Conservation (phyloP, 2,797 vertebrate genomes). For the Chaunax sp. region DNA sequence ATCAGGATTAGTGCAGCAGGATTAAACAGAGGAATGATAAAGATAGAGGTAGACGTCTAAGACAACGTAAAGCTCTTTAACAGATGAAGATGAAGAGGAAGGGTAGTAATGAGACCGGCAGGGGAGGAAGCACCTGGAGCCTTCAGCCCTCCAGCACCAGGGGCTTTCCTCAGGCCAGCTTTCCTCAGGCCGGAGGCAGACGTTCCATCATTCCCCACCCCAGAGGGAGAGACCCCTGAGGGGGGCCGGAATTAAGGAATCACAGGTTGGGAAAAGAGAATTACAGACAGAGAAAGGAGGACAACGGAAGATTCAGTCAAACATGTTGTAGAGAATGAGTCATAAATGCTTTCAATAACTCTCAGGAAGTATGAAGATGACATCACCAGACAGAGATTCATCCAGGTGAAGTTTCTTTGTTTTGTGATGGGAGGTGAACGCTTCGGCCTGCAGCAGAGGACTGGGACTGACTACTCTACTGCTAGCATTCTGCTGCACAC, state of each 20-base stretch:
- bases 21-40: slow-evolving; percentile 44
- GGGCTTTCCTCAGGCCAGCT: slow-evolving; percentile 63
- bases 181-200: slow-evolving; percentile 53
- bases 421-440: slow-evolving; percentile 50
- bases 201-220: slow-evolving; percentile 58
- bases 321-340: not conserved
- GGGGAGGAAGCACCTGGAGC: slow-evolving; percentile 67
- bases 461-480: slow-evolving; percentile 14
- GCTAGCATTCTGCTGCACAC: slow-evolving; percentile 31
- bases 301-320: slow-evolving; percentile 28
- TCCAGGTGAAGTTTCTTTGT: slow-evolving; percentile 70
- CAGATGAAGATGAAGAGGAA: slow-evolving; percentile 29
- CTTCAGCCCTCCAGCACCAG: slow-evolving; percentile 60
- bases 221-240: slow-evolving; percentile 47
- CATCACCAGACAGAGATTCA: slow-evolving; percentile 62
- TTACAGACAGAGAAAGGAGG: slow-evolving; percentile 33
- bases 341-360: not conserved
- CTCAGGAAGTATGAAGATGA: not conserved
- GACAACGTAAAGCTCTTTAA: slow-evolving; percentile 34
- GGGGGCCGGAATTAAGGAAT: slow-evolving; percentile 24
- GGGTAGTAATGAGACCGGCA: not conserved
- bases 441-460: slow-evolving; percentile 49
- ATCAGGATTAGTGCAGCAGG: slow-evolving; percentile 35
- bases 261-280: slow-evolving; percentile 13
- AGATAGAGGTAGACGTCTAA: slow-evolving; percentile 46